A percentile compares a stretch with the other conserved stretches of the same genome.
These are phyloP conservation scores for Linyphia triangularis DNA, from an alignment of 2,888 invertebrate species.

Conservation along the genomic window DNA sequence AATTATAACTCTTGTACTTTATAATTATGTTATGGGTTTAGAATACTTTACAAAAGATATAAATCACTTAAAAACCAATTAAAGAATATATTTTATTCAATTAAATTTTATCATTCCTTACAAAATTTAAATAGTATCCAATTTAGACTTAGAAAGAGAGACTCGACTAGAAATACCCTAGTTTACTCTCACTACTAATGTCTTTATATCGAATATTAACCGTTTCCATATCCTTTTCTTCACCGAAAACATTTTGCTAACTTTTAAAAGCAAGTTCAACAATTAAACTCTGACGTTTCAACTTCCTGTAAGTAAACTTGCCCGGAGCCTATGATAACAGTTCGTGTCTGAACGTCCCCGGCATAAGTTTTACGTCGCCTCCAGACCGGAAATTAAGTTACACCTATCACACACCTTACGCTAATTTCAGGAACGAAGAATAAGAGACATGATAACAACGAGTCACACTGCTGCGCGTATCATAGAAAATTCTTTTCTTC, in stretches of 20 bases:
- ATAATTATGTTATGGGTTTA: too few relatives aligned
- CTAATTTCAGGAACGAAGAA: background rate
- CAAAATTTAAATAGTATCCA: too few relatives aligned
- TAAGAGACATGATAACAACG: background rate
- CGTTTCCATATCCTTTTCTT: conserved; percentile 2
- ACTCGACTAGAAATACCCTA: background rate
- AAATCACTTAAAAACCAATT: too few relatives aligned
- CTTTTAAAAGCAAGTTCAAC: background rate
- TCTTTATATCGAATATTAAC: background rate
- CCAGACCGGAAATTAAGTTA: background rate
- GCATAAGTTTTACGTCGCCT: background rate
- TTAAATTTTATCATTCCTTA: too few relatives aligned
- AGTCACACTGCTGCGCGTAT: background rate
- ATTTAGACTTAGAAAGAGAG: too few relatives aligned
- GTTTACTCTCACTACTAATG: too few relatives aligned
- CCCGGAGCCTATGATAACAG: background rate
- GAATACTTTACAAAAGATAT: too few relatives aligned
- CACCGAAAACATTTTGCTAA: background rate
- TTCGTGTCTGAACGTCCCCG: background rate
- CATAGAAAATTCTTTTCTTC: background rate
- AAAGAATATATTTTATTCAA: too few relatives aligned
- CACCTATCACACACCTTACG: background rate
- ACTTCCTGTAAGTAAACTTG: background rate
- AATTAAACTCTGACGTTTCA: background rate
- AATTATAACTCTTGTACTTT: too few relatives aligned